Evolutionary conservation across 1,140 invertebrate genomes (phyloP), one percentile per base, ranked within the genome.

Genomic region (Trinorchestia longiramus): DNA sequence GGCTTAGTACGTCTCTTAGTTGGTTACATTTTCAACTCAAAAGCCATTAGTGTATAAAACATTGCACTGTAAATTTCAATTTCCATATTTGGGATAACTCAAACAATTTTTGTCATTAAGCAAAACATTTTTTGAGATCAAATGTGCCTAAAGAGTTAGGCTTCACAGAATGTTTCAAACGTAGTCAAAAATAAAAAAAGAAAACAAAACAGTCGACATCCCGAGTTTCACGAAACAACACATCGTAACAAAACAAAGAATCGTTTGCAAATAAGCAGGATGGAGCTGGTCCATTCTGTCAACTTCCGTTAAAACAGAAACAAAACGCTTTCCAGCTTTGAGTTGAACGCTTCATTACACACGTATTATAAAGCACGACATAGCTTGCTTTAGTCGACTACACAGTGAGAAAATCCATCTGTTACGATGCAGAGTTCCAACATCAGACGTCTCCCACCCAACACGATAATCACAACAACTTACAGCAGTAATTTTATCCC

Each of bases 101-200:
- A 77, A 77, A 77, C 62, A 77, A 77, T 77, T 77, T 77, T 77
- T 77, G 62, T 77, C 62, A 77, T 77, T 77, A 11, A 77, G 62
- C 62, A 77, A 19, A 77, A 77, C 62, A 77, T 77, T 77, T 77
- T 77, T 77, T 77, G 62, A 77, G 62, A 77, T 77, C 62, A 77
- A 77, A 77, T 77, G 15, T 77, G 62, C 62, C 62, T 36, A 77
- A 53, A 77, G 62, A 77, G 36, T 36, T 77, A 77, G 62, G 62
- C 62, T 77, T 77, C 62, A 77, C 62, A 77, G 62, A 77, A 77
- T 77, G 62, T 77, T 77, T 77, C 62, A 77, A 19, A 77, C 62
- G 62, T 77, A 77, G 62, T 77, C 62, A 77, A 77, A 23, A 77
- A 19, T 36, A 28, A 77, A 77, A 77, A 23, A 77, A 36, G 62